Evolutionary conservation across 2,113 vertebrate genomes (phyloP), one percentile per base, ranked within the genome.

Genomic region (Egretta garzetta): DNA sequence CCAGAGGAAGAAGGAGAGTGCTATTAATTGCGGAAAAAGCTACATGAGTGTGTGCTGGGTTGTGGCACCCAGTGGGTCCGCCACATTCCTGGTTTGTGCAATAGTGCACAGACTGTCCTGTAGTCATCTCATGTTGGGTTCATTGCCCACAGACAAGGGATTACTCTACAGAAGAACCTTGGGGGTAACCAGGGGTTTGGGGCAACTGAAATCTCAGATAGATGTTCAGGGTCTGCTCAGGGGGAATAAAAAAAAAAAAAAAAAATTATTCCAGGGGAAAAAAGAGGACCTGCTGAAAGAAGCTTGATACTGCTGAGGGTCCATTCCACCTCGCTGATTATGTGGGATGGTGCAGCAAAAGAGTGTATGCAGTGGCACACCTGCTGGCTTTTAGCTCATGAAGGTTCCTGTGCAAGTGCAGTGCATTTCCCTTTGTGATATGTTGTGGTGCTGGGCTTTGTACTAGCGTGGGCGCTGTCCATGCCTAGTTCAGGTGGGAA

Each of bases 391-490:
- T 73, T 73, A 89, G 2, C n/a, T 68, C 32, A 7, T 59, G 32
- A 75, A 76, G 39, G 4, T 7, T 47, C 14, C 28, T 28, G 14
- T 80, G 39, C 14, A 50, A 59, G 10, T 8, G 18, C 10, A 49
- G 17, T 18, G 11, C 17, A 7, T 43, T 60, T 77, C 33, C 10
- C 41, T 62, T 77, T 45, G 32, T 14, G 21, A 58, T 21, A 9
- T 24, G 24, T 18, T 39, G 24, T 50, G 21, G 5, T 43, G 28
- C 39, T 77, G 39, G 27, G 8, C 41, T 92, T 93, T 64, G 20
- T 37, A 55, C 12, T 49, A 32, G 3, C 0, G 0, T 53, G 24
- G 16, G 16, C 12, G 27, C 6, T 50, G 33, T 23, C n/a, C 23
- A 9, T 20, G 15, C 6, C 20, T 64, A 5, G 16, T 24, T 55